Conservation (phyloP, 2,888 invertebrate genomes). For the Hesperia comma region DNA sequence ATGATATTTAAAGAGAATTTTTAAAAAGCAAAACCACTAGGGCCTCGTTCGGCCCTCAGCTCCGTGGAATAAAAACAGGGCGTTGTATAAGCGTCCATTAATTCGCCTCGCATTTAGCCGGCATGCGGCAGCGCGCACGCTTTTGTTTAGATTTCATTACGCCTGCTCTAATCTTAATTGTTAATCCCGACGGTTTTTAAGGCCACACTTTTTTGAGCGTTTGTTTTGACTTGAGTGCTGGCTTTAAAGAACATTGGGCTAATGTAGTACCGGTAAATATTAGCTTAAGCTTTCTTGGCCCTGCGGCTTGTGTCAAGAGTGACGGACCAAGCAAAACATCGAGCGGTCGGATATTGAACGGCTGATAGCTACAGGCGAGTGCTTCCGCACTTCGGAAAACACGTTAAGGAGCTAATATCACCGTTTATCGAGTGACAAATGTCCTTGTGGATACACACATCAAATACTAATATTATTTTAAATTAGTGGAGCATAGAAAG, state of each 20-base stretch:
- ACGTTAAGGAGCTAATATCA: neutral
- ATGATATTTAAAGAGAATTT: neutral
- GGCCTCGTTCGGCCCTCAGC: neutral
- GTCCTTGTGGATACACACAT: no score
- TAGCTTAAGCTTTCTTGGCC: neutral
- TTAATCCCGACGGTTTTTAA: conserved; percentile 36
- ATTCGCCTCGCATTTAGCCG: conserved; percentile 28
- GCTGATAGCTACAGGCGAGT: neutral
- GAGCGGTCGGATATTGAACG: neutral
- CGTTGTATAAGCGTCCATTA: conserved; percentile 24
- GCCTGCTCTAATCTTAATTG: conserved; percentile 41
- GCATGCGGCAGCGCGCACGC: conserved; percentile 15
- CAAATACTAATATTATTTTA: no score
- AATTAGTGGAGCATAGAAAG: no score
- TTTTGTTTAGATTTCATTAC: conserved; percentile 42
- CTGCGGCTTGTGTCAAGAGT: neutral
- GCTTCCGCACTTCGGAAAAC: neutral
- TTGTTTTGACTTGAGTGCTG: conserved; percentile 24
- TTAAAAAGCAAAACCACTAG: neutral
- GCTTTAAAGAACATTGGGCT: conserved; percentile 17
- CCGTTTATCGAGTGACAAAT: no score
- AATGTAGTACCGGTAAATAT: conserved; percentile 9
- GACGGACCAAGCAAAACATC: neutral
- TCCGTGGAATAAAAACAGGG: conserved; percentile 21
- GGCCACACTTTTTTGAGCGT: conserved; percentile 19